Evolutionary conservation across 1,140 invertebrate species (phyloP), one percentile per base, ranked within the genome.

Genomic region (Drosophila tristis): DNA sequence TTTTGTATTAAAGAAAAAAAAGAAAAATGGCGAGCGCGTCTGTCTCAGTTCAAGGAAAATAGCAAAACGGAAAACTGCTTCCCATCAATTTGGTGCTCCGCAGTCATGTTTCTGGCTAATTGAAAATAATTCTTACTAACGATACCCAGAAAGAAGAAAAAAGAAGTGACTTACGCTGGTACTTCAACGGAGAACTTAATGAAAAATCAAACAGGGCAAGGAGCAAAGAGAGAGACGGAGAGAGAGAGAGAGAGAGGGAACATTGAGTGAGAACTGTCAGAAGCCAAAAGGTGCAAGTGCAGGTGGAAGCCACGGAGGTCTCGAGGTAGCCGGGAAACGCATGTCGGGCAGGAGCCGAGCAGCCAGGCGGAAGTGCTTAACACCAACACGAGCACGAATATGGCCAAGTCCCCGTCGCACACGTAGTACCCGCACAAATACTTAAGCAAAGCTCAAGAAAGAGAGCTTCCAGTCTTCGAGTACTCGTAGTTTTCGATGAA

Each of bases 61-160:
- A 45, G 35, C 16, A 9, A 56, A 26, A 42, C 45, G 42, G 25
- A 50, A 68, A 35, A 57, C 51, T 20, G 66, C 31, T 48, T 44
- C 20, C 51, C 64, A 70, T 70, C 44, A 58, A 66, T 75, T 74
- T 43, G 29, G 39, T 35, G 64, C 43, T 50, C 60, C 26, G 26
- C 66, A 26, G 62, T 71, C 61, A 45, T 64, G 77, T 68, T 57
- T 29, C 35, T 16, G 59, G 80, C 80, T 84, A 84, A 84, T 84
- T 84, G 80, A 84, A 84, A 84, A 84, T 84, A 78, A 84, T 84
- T 82, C 78, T 59, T 44, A 51, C 75, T 57, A 82, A 82, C 79
- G 54, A 74, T 74, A 61, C 57, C 47, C 45, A 45, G 51, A 20
- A 16, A 13, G 35, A 71, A 54, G 13, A 66, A 65, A 58, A 50